Evolutionary conservation across 2,888 invertebrate genomes (phyloP).

Genomic region (Neoascia interrupta): DNA sequence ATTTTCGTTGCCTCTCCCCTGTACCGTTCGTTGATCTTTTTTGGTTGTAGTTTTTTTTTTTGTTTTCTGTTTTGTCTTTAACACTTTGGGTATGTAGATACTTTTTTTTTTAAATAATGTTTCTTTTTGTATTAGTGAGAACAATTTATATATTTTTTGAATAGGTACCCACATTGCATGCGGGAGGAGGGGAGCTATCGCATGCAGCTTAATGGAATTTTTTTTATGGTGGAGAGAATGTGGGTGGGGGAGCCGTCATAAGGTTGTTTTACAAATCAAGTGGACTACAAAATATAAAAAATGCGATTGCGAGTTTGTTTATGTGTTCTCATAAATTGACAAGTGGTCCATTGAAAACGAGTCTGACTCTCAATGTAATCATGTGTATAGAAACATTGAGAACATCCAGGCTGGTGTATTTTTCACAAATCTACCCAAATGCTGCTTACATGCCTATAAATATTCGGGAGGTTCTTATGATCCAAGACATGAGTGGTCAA

Average conservation of each 20-base stretch:
- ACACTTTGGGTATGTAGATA: too few relatives aligned
- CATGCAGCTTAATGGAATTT: slow-evolving; percentile 39
- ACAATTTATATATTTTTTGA: too few relatives aligned
- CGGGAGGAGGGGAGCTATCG: neutral
- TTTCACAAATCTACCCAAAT: too few relatives aligned
- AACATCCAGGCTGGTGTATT: too few relatives aligned
- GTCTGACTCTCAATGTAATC: too few relatives aligned
- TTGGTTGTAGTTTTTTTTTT: neutral
- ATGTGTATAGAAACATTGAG: too few relatives aligned
- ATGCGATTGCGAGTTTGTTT: slow-evolving; percentile 4
- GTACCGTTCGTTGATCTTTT: slow-evolving; percentile 66
- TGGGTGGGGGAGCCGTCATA: neutral
- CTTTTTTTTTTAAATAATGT: slow-evolving; percentile 16
- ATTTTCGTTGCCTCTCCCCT: slow-evolving; percentile 62
- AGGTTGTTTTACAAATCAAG: slow-evolving; percentile 37
- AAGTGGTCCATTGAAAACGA: slow-evolving; percentile 54
- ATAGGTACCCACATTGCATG: too few relatives aligned
- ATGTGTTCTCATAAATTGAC: slow-evolving; percentile 27
- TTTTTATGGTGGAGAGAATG: neutral
- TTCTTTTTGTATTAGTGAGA: neutral
- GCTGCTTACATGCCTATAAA: too few relatives aligned
- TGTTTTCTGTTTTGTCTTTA: too few relatives aligned
- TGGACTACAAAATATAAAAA: slow-evolving; percentile 28
- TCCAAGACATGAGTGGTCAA: too few relatives aligned
- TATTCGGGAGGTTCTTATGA: too few relatives aligned